Base-by-base conservation (phyloP, 64 coral and sea anemone species). In the Catalaphyllia jardinei region DNA sequence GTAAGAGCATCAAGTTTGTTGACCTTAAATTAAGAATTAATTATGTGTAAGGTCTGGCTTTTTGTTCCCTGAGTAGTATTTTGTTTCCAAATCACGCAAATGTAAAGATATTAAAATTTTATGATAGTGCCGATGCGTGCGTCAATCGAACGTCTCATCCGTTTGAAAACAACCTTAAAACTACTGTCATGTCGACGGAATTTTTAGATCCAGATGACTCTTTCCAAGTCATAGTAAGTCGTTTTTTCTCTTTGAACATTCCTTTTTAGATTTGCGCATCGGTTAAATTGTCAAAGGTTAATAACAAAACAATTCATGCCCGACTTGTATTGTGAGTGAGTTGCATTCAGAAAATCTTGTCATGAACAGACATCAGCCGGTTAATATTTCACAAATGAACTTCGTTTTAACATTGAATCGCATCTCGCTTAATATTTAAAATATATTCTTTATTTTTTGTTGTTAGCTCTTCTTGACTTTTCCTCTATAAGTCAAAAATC, bases 61-160 rank as follows among this genome's bases (percentile, higher is more conserved):
- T 89, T 93, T 93, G 87, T 69, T 22, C 35, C 65, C 60, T 52
- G 39, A 83, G 60, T 75, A 87, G 67, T 67, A 52, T 67, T 89
- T 71, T 89, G 87, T 93, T 93, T 93, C 86, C 31, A 89, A 83
- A 84, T 89, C 92, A 93, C 83, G 87, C 35, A 93, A 93, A 89
- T 93, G 79, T 77, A 30, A n/a, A 59, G 33, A 55, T 74, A 93
- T 93, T 93, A 93, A 93, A 93, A 89, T 93, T 93, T 93, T 79
- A 93, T 93, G 92, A 71, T 25, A n/a, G 22, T 7, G 25, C 65
- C 12, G 22, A 11, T 69, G 65, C 10, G n/a, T 69, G 65, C 31
- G 31, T 60, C n/a, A 31, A 85, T 71, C 38, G 8, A 5, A 24
- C 38, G 81, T 71, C 67, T 46, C 24, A 20, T 35, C 2, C 38